Percentiles rank a stretch among this genome's conserved stretches.
phyloP scores from a whole-genome alignment of 2,797 vertebrate genomes.

The Gambelia wislizenii region DNA sequence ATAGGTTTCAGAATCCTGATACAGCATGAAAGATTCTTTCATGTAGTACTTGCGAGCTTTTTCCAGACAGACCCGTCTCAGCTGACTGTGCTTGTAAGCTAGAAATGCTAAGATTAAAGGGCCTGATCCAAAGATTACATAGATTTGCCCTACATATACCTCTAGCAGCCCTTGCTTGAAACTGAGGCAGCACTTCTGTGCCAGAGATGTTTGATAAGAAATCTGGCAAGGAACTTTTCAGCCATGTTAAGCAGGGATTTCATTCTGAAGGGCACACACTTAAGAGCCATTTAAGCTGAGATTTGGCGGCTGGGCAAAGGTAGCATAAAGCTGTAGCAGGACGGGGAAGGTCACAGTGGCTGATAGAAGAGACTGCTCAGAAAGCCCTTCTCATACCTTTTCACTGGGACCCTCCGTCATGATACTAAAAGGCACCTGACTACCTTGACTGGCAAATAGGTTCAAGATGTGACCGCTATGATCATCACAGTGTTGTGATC shows the following conservation, averaged over 20 bases:
- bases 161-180: neutral
- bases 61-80: no score
- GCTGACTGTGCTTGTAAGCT: no score
- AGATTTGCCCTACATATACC: no score
- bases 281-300: conserved; percentile 6
- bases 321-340: neutral
- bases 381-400: neutral
- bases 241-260: conserved; percentile 1
- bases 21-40: no score
- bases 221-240: neutral
- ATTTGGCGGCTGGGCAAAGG: conserved; percentile 1
- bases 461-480: no score
- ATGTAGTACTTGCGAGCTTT: no score
- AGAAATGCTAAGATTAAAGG: no score
- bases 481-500: no score
- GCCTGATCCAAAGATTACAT: no score
- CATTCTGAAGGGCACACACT: neutral
- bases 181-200: neutral
- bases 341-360: neutral
- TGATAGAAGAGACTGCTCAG: no score
- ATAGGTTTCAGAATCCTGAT: no score
- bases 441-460: neutral
- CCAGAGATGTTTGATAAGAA: neutral
- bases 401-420: neutral
- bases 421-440: neutral